Evolutionary conservation across 2,113 vertebrate genomes (phyloP), one percentile per base, ranked within the genome.

Genomic region (Ammospiza caudacuta): DNA sequence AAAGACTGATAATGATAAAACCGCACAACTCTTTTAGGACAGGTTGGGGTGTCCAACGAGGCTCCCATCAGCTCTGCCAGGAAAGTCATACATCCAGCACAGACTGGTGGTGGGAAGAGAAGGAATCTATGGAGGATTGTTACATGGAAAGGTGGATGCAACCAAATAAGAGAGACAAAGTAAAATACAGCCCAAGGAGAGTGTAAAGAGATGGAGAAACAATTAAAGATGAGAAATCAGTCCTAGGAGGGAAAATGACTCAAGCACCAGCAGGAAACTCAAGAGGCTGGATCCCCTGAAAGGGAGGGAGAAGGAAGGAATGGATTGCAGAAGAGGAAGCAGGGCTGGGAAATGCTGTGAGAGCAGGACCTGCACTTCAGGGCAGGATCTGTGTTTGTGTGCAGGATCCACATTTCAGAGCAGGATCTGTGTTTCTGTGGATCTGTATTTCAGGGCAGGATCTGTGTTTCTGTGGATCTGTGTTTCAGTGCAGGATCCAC

Each of bases 401-500:
- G 6, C 51, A 70, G 49, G 35, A 9, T n/a, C 39, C 21, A 16
- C 1, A 0, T 68, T 43, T 66, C 63, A 52, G 39, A 4, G 6
- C 58, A 37, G 76, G 23, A 47, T 23, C 21, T 23, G 21, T 6
- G 6, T 49, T 49, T 49, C 37, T 39, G 37, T 39, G 11, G 47
- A 24, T 49, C 47, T 49, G 47, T 49, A 22, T 49, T 47, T 47
- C 11, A 12, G 46, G 5, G 21, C 46, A 47, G 21, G 46, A 23
- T 23, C 21, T 11, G 21, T 3, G 2, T 29, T 54, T 54, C 2
- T 1, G 9, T 4, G 14, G 21, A 47, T 47, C 22, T 23, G 21
- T 2, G 2, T 24, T 13, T 24, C 2, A 1, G 9, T 4, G 0
- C 67, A 54, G 37, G 43, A 15, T 70, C 43, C 31, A 37, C 37